Percentiles rank a stretch among this genome's conserved stretches.
Evolutionary conservation across 2,797 vertebrate species (phyloP).

Genomic region (Lepus oiostolus): DNA sequence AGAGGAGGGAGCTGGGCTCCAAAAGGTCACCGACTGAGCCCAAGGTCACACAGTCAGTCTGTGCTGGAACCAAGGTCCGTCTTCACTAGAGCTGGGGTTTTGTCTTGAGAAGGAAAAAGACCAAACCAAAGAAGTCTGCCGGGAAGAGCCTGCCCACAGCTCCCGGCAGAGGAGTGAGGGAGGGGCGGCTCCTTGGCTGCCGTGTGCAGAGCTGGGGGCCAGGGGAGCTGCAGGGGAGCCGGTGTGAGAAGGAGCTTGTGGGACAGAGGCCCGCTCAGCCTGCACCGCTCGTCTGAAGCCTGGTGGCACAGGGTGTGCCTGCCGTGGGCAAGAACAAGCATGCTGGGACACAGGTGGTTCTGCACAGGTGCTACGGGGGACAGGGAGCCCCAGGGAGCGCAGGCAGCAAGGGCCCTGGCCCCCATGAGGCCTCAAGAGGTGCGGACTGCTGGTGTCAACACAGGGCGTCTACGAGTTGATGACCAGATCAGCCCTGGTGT

Average conservation of each 20-base stretch:
- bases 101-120: slow-evolving; percentile 43
- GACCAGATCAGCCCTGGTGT: rapidly evolving
- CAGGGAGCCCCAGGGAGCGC: no score
- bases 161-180: background rate
- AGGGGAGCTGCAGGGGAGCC: background rate
- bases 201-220: background rate
- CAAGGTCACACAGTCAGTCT: background rate
- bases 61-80: background rate
- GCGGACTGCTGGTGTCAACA: background rate
- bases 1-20: background rate
- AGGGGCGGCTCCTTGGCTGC: background rate
- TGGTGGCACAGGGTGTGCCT: background rate
- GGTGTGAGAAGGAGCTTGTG: no score
- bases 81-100: background rate
- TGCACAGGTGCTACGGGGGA: background rate
- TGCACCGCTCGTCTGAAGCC: rapidly evolving
- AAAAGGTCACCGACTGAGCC: background rate
- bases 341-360: background rate
- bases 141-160: slow-evolving; percentile 53
- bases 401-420: background rate
- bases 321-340: background rate
- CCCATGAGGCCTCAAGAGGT: rapidly evolving
- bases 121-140: slow-evolving; percentile 53
- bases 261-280: background rate
- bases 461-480: rapidly evolving